Percentiles rank a stretch among this genome's conserved stretches.
phyloP scores from a whole-genome alignment of 2,888 invertebrate genomes.

The Craniophora ligustri region DNA sequence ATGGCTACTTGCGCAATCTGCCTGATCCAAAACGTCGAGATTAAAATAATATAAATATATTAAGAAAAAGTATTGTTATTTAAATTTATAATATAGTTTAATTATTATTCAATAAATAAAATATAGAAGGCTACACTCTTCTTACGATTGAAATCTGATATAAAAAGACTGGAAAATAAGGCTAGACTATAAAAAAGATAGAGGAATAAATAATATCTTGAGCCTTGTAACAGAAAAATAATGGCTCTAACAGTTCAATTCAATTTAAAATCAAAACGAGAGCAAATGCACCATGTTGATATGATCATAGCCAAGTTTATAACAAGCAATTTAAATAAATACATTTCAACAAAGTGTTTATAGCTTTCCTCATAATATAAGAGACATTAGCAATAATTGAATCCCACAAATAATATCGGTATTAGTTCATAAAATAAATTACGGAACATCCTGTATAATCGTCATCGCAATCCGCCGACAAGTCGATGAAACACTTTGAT shows the following conservation, averaged over 20 bases:
- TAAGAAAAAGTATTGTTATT: too few species aligned
- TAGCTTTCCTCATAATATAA: constrained; percentile 5
- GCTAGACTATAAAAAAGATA: too few species aligned
- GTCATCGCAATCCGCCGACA: constrained; percentile 64
- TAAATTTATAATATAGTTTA: too few species aligned
- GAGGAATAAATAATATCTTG: too few species aligned
- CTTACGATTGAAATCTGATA: too few species aligned
- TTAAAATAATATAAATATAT: too few species aligned
- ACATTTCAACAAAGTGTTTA: background rate
- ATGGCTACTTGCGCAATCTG: too few species aligned
- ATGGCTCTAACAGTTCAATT: too few species aligned
- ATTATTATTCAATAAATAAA: too few species aligned
- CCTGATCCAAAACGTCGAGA: too few species aligned
- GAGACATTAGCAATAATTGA: constrained; percentile 10
- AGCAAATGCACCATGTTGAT: background rate
- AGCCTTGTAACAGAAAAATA: background rate
- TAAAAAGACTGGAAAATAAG: too few species aligned
- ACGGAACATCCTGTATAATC: constrained; percentile 53
- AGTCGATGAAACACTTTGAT: constrained; percentile 84
- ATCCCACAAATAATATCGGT: constrained; percentile 22
- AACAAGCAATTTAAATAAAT: background rate
- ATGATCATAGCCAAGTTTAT: background rate
- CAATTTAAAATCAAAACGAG: background rate
- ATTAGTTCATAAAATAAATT: constrained; percentile 38
- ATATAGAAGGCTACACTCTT: too few species aligned